A percentile compares a stretch with the other conserved stretches of the same genome.
phyloP scores from a whole-genome alignment of 1,140 invertebrate species.

The Aphaenogaster rudis region DNA sequence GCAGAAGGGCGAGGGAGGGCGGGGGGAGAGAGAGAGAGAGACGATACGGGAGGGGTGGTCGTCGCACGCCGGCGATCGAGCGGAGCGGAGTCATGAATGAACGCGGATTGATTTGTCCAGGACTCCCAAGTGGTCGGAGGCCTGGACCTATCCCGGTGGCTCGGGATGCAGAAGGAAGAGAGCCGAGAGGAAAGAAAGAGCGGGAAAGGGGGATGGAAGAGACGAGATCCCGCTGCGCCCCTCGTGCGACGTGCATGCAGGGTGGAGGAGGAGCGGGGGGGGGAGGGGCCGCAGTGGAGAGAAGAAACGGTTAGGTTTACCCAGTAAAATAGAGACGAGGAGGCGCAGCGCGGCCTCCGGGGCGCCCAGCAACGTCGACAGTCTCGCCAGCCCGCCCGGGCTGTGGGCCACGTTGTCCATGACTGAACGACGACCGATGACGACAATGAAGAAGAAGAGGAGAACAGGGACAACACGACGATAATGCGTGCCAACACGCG shows the following conservation, averaged over 20 bases:
- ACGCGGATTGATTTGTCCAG: constrained; percentile 10
- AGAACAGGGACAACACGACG: background rate
- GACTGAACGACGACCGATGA: background rate
- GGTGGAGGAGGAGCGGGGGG: too few species aligned
- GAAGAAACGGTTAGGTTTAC: constrained; percentile 83
- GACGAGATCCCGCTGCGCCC: background rate
- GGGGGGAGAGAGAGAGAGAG: too few species aligned
- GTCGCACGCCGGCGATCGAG: constrained; percentile 6
- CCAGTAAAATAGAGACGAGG: constrained; percentile 90
- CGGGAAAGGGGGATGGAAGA: too few species aligned
- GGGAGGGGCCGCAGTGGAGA: too few species aligned
- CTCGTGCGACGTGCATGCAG: too few species aligned
- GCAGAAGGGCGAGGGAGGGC: constrained; percentile 43
- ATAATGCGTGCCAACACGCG: background rate
- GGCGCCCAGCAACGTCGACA: constrained; percentile 85
- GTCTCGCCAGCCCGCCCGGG: constrained; percentile 39
- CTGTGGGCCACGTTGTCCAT: constrained; percentile 32
- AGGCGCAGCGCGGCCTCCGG: constrained; percentile 89
- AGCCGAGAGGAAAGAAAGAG: too few species aligned
- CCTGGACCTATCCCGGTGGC: too few species aligned
- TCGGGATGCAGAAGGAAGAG: background rate
- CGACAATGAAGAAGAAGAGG: background rate
- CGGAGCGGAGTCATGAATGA: constrained; percentile 30
- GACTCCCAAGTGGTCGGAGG: background rate
- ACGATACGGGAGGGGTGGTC: background rate